Conservation (phyloP, 1,140 invertebrate species). For the Holotrichia oblita region DNA sequence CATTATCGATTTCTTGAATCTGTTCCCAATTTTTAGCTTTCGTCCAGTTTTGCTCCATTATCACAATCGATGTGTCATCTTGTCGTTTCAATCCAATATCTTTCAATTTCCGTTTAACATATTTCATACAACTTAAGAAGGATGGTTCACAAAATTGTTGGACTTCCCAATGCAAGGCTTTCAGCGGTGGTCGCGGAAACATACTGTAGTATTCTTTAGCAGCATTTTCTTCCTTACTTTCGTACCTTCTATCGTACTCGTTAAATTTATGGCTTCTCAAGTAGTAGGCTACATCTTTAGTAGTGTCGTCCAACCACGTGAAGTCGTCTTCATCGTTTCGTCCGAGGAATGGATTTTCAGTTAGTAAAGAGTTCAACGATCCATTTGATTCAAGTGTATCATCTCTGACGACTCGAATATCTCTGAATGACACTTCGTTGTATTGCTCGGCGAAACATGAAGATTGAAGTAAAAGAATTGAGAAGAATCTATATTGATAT, state of each 20-base stretch:
- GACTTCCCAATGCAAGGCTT: constrained; percentile 70
- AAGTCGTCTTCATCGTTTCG: constrained; percentile 19
- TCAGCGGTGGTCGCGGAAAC: constrained; percentile 67
- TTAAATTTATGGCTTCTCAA: constrained; percentile 71
- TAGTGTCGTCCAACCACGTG: constrained; percentile 51
- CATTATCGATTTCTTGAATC: constrained; percentile 61
- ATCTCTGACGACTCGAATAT: constrained; percentile 22
- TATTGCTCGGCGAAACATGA: neutral
- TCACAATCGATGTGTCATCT: constrained; percentile 64
- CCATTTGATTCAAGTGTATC: neutral
- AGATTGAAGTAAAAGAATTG: neutral
- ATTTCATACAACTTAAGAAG: constrained; percentile 66
- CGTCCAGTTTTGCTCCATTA: constrained; percentile 63
- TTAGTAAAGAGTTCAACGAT: neutral
- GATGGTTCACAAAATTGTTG: constrained; percentile 65
- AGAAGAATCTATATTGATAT: neutral
- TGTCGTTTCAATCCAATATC: constrained; percentile 59
- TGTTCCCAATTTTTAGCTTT: constrained; percentile 55
- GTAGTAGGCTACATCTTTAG: constrained; percentile 69
- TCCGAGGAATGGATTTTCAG: constrained; percentile 39
- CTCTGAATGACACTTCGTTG: constrained; percentile 3
- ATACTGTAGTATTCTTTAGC: constrained; percentile 57
- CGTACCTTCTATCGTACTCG: constrained; percentile 68
- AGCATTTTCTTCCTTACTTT: constrained; percentile 52
- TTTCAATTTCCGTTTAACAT: constrained; percentile 63